A percentile compares a stretch with the other conserved stretches of the same genome.
Conservation (phyloP, 2,888 invertebrate species). For the Bellardia bayeri region DNA sequence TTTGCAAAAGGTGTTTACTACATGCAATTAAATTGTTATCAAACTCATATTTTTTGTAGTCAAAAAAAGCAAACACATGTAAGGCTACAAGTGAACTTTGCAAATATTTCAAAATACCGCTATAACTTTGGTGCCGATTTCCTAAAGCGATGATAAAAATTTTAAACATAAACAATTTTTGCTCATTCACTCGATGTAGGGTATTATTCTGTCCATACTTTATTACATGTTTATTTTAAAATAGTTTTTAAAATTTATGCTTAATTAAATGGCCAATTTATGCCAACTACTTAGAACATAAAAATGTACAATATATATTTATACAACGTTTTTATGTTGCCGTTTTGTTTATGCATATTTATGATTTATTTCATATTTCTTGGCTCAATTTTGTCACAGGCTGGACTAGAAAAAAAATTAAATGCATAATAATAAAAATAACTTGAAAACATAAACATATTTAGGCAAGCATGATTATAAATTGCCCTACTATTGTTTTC, state of each 20-base stretch:
- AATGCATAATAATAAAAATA: background rate
- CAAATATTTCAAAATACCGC: too few relatives aligned
- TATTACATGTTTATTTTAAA: background rate
- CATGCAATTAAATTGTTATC: too few relatives aligned
- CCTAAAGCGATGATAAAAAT: too few relatives aligned
- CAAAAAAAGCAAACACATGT: too few relatives aligned
- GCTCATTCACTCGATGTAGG: too few relatives aligned
- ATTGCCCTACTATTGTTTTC: too few relatives aligned
- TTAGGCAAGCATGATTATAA: background rate
- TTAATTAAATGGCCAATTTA: conserved; percentile 36
- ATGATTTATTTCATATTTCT: conserved; percentile 38
- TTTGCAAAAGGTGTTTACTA: too few relatives aligned
- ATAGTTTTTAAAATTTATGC: conserved; percentile 10
- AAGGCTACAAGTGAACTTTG: too few relatives aligned
- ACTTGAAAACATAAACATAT: background rate
- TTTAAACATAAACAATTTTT: too few relatives aligned
- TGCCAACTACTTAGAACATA: conserved; percentile 10
- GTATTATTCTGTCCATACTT: too few relatives aligned
- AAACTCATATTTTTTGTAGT: too few relatives aligned
- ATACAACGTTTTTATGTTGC: conserved; percentile 14
- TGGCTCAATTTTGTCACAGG: conserved; percentile 49
- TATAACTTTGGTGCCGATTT: too few relatives aligned
- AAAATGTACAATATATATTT: conserved; percentile 1
- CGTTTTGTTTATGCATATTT: conserved; percentile 11
- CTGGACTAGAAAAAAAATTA: background rate